Conservation (phyloP, 2,797 vertebrate genomes). For the Xiphophorus birchmanni region DNA sequence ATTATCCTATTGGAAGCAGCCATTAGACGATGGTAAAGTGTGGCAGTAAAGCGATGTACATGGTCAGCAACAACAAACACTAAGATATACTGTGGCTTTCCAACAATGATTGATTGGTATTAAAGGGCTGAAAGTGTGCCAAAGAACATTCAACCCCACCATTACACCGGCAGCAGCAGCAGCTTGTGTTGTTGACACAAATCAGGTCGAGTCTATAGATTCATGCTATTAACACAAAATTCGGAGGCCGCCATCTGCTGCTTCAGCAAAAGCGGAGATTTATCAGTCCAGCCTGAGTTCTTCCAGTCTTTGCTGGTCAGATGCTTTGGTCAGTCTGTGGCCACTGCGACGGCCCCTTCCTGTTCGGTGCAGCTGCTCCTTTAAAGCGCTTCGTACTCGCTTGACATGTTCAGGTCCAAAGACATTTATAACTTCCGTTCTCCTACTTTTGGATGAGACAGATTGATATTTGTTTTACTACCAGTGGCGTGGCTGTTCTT, state of each 20-base stretch:
- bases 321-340: background rate
- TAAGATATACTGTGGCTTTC: conserved; percentile 12
- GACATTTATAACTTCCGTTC: background rate
- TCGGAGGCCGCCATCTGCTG: background rate
- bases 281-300: background rate
- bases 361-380: background rate
- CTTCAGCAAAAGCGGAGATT: conserved; percentile 2
- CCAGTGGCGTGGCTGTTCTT: background rate
- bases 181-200: conserved; percentile 2
- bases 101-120: conserved; percentile 13
- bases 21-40: conserved; percentile 20
- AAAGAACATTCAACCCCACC: conserved; percentile 1
- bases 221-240: conserved; percentile 13
- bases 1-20: background rate
- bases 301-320: background rate
- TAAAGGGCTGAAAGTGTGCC: conserved; percentile 9
- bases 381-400: background rate
- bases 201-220: background rate
- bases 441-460: background rate
- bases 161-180: conserved; percentile 10
- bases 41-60: conserved; percentile 15
- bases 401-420: background rate
- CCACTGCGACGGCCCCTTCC: background rate
- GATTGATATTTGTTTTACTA: background rate
- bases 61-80: conserved; percentile 11